phyloP scores from a whole-genome alignment of 2,797 vertebrate genomes.

The Coluber constrictor region DNA sequence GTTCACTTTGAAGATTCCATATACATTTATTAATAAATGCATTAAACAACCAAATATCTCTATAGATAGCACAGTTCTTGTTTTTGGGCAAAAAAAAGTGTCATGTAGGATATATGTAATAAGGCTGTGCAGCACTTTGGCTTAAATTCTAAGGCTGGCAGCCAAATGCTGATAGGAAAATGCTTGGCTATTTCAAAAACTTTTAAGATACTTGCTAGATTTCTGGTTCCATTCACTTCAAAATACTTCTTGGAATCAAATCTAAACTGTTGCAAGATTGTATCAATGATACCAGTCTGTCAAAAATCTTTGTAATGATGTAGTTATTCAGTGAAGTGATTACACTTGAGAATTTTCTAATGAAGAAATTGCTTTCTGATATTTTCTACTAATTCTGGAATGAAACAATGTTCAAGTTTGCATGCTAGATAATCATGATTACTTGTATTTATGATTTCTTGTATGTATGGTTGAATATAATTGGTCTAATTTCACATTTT shows the following conservation, averaged over 20 bases:
- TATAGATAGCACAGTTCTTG: neutral
- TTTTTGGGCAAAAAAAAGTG: neutral
- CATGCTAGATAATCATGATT: neutral
- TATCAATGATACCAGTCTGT: neutral
- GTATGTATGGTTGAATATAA: neutral
- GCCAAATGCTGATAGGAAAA: neutral
- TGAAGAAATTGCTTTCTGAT: neutral
- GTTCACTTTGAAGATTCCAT: neutral
- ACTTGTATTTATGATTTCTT: neutral
- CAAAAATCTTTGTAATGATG: neutral
- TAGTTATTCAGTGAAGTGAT: neutral
- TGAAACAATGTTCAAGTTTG: neutral
- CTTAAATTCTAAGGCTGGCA: neutral
- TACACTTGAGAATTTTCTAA: neutral
- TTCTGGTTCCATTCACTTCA: neutral
- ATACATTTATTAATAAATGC: neutral
- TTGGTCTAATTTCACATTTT: neutral
- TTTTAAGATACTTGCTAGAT: neutral
- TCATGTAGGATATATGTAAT: neutral
- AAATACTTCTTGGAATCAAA: neutral
- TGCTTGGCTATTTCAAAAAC: neutral
- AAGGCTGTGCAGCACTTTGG: neutral
- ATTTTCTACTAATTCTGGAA: neutral
- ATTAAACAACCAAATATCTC: neutral
- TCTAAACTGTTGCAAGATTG: neutral